phyloP scores from a whole-genome alignment of 2,113 vertebrate genomes.

The Pseudorasbora parva region DNA sequence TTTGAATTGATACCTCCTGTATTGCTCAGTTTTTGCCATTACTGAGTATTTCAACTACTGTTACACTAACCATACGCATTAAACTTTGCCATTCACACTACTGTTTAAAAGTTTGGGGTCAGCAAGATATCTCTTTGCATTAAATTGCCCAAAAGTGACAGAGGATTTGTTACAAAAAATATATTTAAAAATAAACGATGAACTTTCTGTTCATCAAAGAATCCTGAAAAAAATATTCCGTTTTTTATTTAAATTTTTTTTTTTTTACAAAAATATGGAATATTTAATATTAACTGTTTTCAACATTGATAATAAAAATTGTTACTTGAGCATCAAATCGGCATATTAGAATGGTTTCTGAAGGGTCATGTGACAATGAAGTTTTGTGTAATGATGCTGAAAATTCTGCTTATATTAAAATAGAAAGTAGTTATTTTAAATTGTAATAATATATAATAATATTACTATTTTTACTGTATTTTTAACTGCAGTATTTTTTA shows the following conservation, averaged over 20 bases:
- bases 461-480: not conserved
- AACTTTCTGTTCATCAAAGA: too few relatives aligned
- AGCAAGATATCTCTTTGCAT: not conserved
- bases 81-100: not conserved
- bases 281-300: too few relatives aligned
- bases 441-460: not conserved
- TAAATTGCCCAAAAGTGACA: too few relatives aligned
- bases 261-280: too few relatives aligned
- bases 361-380: not conserved
- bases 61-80: too few relatives aligned
- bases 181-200: too few relatives aligned
- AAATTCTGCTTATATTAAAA: constrained; percentile 1
- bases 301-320: not conserved
- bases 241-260: too few relatives aligned
- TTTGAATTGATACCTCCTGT: not conserved
- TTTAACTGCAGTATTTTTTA: not conserved
- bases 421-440: not conserved
- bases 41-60: not conserved
- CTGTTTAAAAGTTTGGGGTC: not conserved
- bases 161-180: not conserved
- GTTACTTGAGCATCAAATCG: not conserved
- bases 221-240: too few relatives aligned
- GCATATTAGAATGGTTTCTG: not conserved
- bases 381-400: not conserved
- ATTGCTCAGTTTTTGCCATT: not conserved